A percentile compares a stretch with the other conserved stretches of the same genome.
Evolutionary conservation across 92 coral and sea anemone species (phyloP).

Genomic region (Heteractis magnifica): DNA sequence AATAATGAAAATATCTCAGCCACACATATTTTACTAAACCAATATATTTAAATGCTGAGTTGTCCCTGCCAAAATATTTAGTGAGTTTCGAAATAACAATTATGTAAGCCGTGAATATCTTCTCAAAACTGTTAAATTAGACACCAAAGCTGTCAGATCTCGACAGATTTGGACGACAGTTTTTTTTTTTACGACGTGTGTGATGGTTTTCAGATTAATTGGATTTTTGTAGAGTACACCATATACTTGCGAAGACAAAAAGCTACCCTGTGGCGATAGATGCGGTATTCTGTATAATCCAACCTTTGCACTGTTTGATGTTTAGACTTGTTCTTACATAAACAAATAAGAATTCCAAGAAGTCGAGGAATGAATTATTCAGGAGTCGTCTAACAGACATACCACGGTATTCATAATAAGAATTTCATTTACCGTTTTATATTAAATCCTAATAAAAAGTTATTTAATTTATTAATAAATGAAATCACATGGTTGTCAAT

Average conservation of each 20-base stretch:
- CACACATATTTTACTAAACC: not conserved
- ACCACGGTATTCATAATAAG: not conserved
- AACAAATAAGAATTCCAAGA: not conserved
- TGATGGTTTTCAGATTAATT: not conserved
- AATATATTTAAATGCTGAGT: not conserved
- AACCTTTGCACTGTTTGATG: not conserved
- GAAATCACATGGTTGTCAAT: not conserved
- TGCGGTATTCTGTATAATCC: not conserved
- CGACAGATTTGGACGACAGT: not conserved
- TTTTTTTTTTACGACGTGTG: not conserved
- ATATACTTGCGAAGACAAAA: not conserved
- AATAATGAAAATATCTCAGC: not conserved
- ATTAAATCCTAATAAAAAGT: not conserved
- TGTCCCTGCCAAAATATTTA: not conserved
- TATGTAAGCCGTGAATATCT: not conserved
- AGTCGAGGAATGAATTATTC: not conserved
- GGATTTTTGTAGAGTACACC: not conserved
- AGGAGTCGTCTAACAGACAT: not conserved
- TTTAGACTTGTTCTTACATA: not conserved
- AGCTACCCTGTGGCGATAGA: not conserved
- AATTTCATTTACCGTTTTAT: not conserved
- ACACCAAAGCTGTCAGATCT: not conserved
- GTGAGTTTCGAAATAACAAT: not conserved
- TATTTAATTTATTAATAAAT: not conserved
- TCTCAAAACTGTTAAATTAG: not conserved